Base-by-base conservation (phyloP, 2,797 vertebrate genomes). In the Sardinella longiceps region DNA sequence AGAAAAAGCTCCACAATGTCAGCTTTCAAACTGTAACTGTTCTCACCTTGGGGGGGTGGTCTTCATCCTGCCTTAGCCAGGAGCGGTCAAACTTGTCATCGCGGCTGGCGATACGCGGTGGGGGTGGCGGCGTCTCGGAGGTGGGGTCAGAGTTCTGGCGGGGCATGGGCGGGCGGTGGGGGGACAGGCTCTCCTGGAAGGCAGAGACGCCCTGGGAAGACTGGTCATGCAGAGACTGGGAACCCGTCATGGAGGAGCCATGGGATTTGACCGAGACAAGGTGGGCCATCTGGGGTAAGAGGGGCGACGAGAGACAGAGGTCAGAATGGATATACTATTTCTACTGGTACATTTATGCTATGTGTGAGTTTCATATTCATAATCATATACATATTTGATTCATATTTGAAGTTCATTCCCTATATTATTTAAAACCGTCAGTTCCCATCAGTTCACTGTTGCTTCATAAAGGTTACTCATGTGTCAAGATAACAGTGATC, bases 141-240 rank as follows among this genome's bases (percentile, higher is more conserved):
- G 98, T 98, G 94, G 98, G 98, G 94, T 99, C 98, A 14, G 98
- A 99, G 95, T 99, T 99, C 96, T 99, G 98, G 90, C 98, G 97
- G 80, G 98, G 97, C 96, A 99, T 98, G 93, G 98, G 97, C 53
- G 97, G 96, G 84, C 98, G 96, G 92, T 97, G 97, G 91, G 98
- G 97, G 89, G 96, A 96, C 91, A 98, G 96, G 88, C 95, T 95
- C 91, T 97, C 96, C 94, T 97, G 96, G 91, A 98, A 97, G 89
- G 97, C 97, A 48, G 96, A 96, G 83, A 98, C 96, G 88, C 96
- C 97, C 94, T 98, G 97, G 81, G 97, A 94, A 87, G 96, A 96
- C 92, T 97, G 97, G 93, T 99, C 98, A 82, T 98, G 98, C 89
- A 99, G 96, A 56, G 98, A 99, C 95, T 99, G 98, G 88, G 98